These are phyloP conservation scores for Cliona cf. orientalis DNA, from an alignment of 37 sponge, comb jelly and placozoan genomes.

Conservation along the genomic window DNA sequence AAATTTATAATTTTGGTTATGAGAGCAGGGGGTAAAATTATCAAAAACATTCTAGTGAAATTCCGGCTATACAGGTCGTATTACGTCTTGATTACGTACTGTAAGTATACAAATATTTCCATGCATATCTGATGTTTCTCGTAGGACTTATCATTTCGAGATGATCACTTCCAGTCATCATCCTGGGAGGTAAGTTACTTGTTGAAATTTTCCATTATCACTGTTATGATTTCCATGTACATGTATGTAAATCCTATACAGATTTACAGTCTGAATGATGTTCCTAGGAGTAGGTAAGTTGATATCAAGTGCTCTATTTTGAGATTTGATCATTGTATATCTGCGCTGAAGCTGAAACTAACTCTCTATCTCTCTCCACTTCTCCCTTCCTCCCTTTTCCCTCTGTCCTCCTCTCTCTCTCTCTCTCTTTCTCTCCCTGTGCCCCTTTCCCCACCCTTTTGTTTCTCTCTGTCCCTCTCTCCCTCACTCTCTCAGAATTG, in stretches of 20 bases:
- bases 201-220: background rate
- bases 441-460: background rate
- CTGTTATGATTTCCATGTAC: background rate
- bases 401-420: no score
- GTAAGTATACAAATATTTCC: no score
- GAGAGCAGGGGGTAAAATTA: no score
- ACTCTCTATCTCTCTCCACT: no score
- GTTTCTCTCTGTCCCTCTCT: background rate
- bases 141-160: slow-evolving; percentile 23
- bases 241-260: slow-evolving; percentile 1
- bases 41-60: no score
- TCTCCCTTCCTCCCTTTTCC: no score
- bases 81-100: no score
- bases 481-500: slow-evolving; percentile 35
- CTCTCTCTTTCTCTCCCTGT: slow-evolving; percentile 26
- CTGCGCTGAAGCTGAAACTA: no score
- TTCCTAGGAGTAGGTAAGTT: slow-evolving; percentile 18
- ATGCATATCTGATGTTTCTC: background rate
- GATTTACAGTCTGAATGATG: slow-evolving; percentile 26
- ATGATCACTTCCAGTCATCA: slow-evolving; percentile 21
- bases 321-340: no score
- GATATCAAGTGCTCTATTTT: background rate
- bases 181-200: slow-evolving; percentile 24
- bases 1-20: no score
- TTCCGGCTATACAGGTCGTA: no score